Base-by-base conservation (phyloP, 2,797 vertebrate species). In the Oreochromis mossambicus region DNA sequence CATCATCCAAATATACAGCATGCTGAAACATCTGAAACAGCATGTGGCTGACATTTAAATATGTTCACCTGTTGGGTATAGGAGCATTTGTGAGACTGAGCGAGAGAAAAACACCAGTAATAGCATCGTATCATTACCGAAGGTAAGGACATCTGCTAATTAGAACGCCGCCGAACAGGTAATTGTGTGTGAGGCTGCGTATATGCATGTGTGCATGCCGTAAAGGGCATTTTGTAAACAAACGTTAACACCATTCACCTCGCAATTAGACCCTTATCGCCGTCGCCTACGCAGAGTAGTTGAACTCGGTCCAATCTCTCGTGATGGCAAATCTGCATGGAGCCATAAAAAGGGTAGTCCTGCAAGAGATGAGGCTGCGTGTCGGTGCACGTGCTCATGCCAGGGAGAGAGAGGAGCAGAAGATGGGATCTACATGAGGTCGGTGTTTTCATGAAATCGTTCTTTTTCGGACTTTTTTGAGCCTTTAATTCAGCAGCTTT, bases 41-140 rank as follows among this genome's bases (percentile, higher is more conserved):
- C 43, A 51, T 80, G 85, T 87, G 85, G 61, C 75, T 93, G 87
- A 94, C 92, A 94, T 94, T 94, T 93, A 93, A 93, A 93, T 81
- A 76, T 88, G 88, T 88, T 92, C 93, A 94, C 89, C 93, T 94
- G 91, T 91, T 92, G 82, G 77, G 70, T 77, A 38, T 10, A 17
- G n/a, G 70, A 80, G 78, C 34, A 61, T 4, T 48, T 79, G 75
- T 68, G 70, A 87, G 56, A 87, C 46, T 24, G 34, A 83, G 52
- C 55, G 8, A 19, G 68, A 56, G 10, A 83, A 85, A 83, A 77
- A 87, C 68, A 81, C 46, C 24, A 13, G 32, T 70, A 87, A 85
- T 70, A 86, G 83, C 83, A 87, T 81, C 38, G 81, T 80, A 84
- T 89, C 51, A 87, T 87, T 83, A 86, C 82, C 29, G 79, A 86